Base-by-base conservation (phyloP, 2,797 vertebrate genomes). In the Taenioides sp. region DNA sequence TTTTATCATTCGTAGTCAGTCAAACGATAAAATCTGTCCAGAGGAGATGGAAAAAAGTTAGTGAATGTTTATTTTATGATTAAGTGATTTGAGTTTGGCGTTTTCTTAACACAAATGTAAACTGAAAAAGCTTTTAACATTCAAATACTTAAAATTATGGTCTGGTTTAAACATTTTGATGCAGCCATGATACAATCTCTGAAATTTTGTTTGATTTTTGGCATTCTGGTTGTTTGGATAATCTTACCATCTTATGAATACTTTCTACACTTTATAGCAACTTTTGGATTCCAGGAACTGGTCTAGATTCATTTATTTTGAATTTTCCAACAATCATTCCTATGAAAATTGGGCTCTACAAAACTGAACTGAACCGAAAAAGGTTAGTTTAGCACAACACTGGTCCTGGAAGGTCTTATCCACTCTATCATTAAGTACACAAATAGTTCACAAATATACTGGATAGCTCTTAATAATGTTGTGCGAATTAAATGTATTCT, bases 111-210 rank as follows among this genome's bases (percentile, higher is more conserved):
- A 20, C 47, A 27, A 27, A 65, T 20, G 64, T 50, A 50, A 65
- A 65, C 64, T 17, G 40, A 50, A 27, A n/a, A 65, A 65, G 64
- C 64, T 65, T 10, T 65, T 65, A 65, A 47, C 61, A 37, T 11
- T 25, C n/a, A 47, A 34, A 43, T 11, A 17, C 31, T 65, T 11
- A 47, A 65, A 25, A 17, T 40, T 16, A 40, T 0, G 40, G 22
- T 22, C 52, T 4, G 22, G 37, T 64, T 63, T 37, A 27, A 37
- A 62, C 60, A 61, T 62, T 62, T 62, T 34, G 28, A 62, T 37
- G 28, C 9, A 61, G 22, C 18, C 10, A 25, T 58, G 57, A 58
- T 58, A 25, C 17, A 27, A 58, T 58, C 57, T 25, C 11, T 27
- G 57, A 22, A 58, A 58, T 58, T 27, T 7, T 4, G 57, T 27